phyloP scores from a whole-genome alignment of 2,888 invertebrate species.

The Melinopterus prodromus region DNA sequence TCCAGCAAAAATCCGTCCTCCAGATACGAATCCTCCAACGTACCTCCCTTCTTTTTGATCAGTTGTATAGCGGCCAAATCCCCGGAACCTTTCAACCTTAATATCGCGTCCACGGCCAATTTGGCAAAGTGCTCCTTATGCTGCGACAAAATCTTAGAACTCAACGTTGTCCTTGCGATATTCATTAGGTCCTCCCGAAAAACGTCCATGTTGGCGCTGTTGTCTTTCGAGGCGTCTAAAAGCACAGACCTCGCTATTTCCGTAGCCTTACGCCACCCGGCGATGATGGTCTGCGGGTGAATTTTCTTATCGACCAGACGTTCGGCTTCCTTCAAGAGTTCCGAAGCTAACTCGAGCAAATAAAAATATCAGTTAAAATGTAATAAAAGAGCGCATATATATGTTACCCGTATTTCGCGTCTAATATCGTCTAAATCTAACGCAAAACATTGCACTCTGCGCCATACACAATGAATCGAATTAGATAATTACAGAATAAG shows the following conservation, averaged over 20 bases:
- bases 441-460: too few relatives aligned
- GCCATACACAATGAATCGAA: too few relatives aligned
- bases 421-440: too few relatives aligned
- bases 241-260: slow-evolving; percentile 86
- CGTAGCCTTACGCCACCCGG: slow-evolving; percentile 93
- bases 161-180: slow-evolving; percentile 96
- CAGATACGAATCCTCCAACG: slow-evolving; percentile 93
- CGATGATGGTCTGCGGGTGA: slow-evolving; percentile 97
- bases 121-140: slow-evolving; percentile 97
- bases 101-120: slow-evolving; percentile 93
- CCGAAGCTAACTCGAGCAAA: slow-evolving; percentile 73
- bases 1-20: slow-evolving; percentile 95
- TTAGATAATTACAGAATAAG: too few relatives aligned
- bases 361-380: slow-evolving; percentile 16
- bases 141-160: slow-evolving; percentile 97
- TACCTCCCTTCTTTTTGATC: slow-evolving; percentile 95
- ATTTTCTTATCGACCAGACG: slow-evolving; percentile 91
- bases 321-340: slow-evolving; percentile 95
- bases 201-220: slow-evolving; percentile 78
- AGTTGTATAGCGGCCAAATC: slow-evolving; percentile 97
- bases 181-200: slow-evolving; percentile 92
- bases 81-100: slow-evolving; percentile 94
- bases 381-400: too few relatives aligned
- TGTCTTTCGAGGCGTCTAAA: slow-evolving; percentile 79
- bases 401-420: too few relatives aligned